These are phyloP conservation scores for Drosophila funebris DNA, from an alignment of 1,140 invertebrate genomes.

Conservation along the genomic window DNA sequence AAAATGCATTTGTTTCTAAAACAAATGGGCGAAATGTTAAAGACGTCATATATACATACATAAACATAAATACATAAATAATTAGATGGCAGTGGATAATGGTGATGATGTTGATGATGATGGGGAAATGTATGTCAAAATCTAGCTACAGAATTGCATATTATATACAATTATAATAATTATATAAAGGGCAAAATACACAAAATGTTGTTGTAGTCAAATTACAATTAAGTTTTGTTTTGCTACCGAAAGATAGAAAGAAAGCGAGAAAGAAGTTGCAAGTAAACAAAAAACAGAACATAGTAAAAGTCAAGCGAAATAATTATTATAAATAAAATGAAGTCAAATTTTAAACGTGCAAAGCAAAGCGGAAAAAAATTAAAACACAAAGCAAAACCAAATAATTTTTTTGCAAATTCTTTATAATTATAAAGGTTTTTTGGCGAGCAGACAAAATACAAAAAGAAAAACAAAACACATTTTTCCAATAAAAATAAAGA, in stretches of 20 bases:
- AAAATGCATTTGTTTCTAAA: slow-evolving; percentile 66
- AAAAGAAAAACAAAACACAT: slow-evolving; percentile 52
- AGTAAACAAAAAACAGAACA: slow-evolving; percentile 41
- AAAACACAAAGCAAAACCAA: slow-evolving; percentile 44
- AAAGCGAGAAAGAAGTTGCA: slow-evolving; percentile 24
- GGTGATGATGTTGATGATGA: slow-evolving; percentile 5
- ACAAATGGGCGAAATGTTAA: slow-evolving; percentile 57
- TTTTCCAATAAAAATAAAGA: slow-evolving; percentile 73
- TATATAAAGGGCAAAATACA: slow-evolving; percentile 69
- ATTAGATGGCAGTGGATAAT: slow-evolving; percentile 7
- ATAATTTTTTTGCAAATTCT: slow-evolving; percentile 71
- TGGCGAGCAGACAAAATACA: slow-evolving; percentile 68
- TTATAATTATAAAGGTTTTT: slow-evolving; percentile 69
- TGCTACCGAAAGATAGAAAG: slow-evolving; percentile 51
- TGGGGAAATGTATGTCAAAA: slow-evolving; percentile 66
- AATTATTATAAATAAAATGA: slow-evolving; percentile 35
- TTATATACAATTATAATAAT: slow-evolving; percentile 71
- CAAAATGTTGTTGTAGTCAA: slow-evolving; percentile 80
- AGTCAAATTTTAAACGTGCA: slow-evolving; percentile 74
- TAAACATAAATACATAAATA: slow-evolving; percentile 39
- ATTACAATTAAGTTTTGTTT: slow-evolving; percentile 83
- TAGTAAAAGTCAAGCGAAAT: slow-evolving; percentile 49
- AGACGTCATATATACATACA: slow-evolving; percentile 46
- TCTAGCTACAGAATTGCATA: slow-evolving; percentile 79
- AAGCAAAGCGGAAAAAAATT: slow-evolving; percentile 34